Conservation (phyloP, 1,140 invertebrate genomes). For the Bombus difficillimus region DNA sequence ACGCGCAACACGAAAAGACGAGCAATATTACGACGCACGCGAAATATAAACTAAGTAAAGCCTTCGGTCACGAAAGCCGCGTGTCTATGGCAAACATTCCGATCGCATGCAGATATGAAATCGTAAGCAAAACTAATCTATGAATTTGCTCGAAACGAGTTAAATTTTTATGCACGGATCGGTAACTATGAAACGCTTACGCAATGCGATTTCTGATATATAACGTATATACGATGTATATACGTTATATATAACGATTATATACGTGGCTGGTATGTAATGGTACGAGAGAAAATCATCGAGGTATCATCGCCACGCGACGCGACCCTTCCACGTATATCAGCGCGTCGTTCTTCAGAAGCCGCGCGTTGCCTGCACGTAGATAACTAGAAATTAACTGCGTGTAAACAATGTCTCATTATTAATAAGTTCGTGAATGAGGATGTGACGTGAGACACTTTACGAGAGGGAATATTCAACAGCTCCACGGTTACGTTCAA, state of each 20-base stretch:
- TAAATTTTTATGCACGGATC: background rate
- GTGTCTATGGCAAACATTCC: background rate
- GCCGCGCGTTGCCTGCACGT: background rate
- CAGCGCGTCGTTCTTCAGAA: background rate
- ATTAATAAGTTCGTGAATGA: slow-evolving; percentile 72
- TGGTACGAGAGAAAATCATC: background rate
- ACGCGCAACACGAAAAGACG: background rate
- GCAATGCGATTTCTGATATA: background rate
- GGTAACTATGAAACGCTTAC: background rate
- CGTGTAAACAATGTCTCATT: slow-evolving; percentile 70
- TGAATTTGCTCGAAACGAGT: background rate
- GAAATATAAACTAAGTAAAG: background rate
- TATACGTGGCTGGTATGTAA: background rate
- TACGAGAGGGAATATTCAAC: slow-evolving; percentile 43
- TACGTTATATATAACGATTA: background rate
- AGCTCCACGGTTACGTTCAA: slow-evolving; percentile 12
- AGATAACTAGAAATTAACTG: slow-evolving; percentile 51
- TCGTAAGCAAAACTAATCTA: slow-evolving; percentile 14
- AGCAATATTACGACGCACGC: no score
- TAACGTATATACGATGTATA: background rate
- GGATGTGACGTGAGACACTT: slow-evolving; percentile 68
- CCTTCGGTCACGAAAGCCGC: slow-evolving; percentile 4
- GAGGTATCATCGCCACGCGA: background rate
- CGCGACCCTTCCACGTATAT: background rate
- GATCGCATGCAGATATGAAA: background rate